Evolutionary conservation across 1,140 invertebrate genomes (phyloP).

Genomic region (Ostrea edulis): DNA sequence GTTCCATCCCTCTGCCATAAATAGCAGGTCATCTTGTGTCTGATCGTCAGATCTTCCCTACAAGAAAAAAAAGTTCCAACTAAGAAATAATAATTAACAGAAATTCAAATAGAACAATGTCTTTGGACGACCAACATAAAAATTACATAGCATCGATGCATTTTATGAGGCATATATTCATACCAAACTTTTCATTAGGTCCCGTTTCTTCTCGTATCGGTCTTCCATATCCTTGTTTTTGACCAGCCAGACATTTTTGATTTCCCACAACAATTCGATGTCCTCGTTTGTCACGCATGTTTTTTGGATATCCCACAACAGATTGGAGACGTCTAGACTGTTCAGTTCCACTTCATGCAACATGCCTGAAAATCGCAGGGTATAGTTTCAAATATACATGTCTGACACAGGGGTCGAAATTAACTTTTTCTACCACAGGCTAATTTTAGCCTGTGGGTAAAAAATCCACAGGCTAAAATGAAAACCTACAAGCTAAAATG

Average conservation of each 20-base stretch:
- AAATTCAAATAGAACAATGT: too few species aligned
- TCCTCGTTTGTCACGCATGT: conserved; percentile 40
- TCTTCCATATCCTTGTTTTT: conserved; percentile 44
- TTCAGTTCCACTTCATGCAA: conserved; percentile 22
- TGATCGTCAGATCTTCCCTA: conserved; percentile 46
- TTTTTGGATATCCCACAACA: conserved; percentile 39
- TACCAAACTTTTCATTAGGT: conserved; percentile 28
- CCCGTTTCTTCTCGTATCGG: conserved; percentile 38
- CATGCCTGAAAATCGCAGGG: conserved; percentile 4
- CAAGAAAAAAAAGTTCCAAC: not conserved
- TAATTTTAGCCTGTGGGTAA: too few species aligned
- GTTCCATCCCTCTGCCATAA: conserved; percentile 48
- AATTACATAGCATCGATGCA: not conserved
- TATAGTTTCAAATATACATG: too few species aligned
- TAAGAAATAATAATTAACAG: too few species aligned
- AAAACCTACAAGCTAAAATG: too few species aligned
- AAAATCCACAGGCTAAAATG: too few species aligned
- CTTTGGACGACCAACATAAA: not conserved
- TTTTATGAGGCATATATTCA: not conserved
- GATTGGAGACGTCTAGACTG: conserved; percentile 18
- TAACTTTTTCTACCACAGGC: too few species aligned
- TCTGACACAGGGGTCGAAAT: too few species aligned
- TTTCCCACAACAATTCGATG: conserved; percentile 39
- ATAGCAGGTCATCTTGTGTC: conserved; percentile 39
- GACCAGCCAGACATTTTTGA: conserved; percentile 43